phyloP scores from a whole-genome alignment of 2,113 vertebrate species.

The Eidolon helvum region DNA sequence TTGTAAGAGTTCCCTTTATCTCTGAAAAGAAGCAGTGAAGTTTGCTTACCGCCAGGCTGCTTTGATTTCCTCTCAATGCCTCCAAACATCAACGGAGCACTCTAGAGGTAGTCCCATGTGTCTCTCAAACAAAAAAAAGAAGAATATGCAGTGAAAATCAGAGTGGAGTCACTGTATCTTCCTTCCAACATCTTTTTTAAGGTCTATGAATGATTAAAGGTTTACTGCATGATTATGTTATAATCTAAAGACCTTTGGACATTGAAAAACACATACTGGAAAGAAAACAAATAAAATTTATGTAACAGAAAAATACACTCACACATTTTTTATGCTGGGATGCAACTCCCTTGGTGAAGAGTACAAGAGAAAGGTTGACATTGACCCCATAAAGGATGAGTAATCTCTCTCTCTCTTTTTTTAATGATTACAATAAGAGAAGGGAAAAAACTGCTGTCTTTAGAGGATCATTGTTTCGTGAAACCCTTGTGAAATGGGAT shows the following conservation, averaged over 20 bases:
- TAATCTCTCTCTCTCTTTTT: background rate
- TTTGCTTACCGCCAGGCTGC: slow-evolving; percentile 46
- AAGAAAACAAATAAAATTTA: slow-evolving; percentile 16
- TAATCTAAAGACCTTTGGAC: background rate
- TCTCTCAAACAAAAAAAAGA: slow-evolving; percentile 64
- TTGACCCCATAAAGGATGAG: background rate
- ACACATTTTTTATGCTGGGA: background rate
- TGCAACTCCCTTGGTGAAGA: background rate
- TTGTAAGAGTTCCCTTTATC: slow-evolving; percentile 59
- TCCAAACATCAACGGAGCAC: slow-evolving; percentile 33
- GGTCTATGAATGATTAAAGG: background rate
- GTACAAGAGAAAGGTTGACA: background rate
- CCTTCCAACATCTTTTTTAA: background rate
- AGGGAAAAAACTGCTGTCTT: slow-evolving; percentile 4
- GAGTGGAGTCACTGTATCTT: slow-evolving; percentile 39
- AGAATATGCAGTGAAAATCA: slow-evolving; percentile 25
- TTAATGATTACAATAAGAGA: background rate
- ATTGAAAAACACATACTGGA: background rate
- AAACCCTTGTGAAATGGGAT: background rate
- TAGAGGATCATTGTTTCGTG: background rate
- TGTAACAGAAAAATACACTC: background rate
- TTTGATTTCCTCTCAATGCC: slow-evolving; percentile 68
- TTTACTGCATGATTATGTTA: background rate
- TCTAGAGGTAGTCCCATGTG: slow-evolving; percentile 40
- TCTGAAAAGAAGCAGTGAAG: slow-evolving; percentile 58